Evolutionary conservation across 1,140 invertebrate genomes (phyloP).

Genomic region (Penaeus indicus): DNA sequence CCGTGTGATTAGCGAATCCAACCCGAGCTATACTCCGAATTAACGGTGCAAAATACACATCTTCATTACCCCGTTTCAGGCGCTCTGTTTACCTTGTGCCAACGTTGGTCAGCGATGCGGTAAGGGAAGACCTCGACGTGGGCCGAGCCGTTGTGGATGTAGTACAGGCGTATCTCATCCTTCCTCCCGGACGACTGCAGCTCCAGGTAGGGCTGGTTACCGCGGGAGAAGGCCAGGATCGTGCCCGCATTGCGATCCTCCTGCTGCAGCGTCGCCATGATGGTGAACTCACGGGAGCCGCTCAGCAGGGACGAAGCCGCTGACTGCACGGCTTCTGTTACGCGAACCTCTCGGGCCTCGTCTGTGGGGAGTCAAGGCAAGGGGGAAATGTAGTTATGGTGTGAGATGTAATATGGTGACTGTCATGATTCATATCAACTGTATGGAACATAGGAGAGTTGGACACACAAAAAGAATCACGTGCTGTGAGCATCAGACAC

Average conservation of each 20-base stretch:
- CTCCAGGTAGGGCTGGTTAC: constrained; percentile 83
- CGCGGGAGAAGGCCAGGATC: constrained; percentile 82
- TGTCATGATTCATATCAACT: neutral
- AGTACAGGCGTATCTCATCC: constrained; percentile 80
- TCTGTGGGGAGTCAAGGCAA: constrained; percentile 72
- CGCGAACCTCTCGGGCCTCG: constrained; percentile 80
- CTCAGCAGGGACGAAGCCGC: constrained; percentile 79
- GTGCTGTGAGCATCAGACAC: too few relatives aligned
- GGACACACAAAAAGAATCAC: too few relatives aligned
- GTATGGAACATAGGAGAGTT: neutral
- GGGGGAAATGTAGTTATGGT: neutral
- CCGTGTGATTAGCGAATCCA: too few relatives aligned
- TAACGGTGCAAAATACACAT: too few relatives aligned
- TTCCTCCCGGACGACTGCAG: constrained; percentile 89
- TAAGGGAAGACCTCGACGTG: constrained; percentile 89
- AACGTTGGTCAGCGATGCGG: constrained; percentile 84
- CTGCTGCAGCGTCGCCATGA: constrained; percentile 82
- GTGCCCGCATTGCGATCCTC: constrained; percentile 85
- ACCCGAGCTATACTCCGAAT: too few relatives aligned
- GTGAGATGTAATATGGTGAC: neutral
- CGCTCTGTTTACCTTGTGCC: constrained; percentile 75
- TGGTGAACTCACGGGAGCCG: constrained; percentile 82
- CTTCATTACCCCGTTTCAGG: neutral
- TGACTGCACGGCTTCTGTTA: constrained; percentile 78
- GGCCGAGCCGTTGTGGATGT: constrained; percentile 75